Evolutionary conservation across 2,888 invertebrate genomes (phyloP), one percentile per base, ranked within the genome.

Genomic region (Meliscaeva auricollis): DNA sequence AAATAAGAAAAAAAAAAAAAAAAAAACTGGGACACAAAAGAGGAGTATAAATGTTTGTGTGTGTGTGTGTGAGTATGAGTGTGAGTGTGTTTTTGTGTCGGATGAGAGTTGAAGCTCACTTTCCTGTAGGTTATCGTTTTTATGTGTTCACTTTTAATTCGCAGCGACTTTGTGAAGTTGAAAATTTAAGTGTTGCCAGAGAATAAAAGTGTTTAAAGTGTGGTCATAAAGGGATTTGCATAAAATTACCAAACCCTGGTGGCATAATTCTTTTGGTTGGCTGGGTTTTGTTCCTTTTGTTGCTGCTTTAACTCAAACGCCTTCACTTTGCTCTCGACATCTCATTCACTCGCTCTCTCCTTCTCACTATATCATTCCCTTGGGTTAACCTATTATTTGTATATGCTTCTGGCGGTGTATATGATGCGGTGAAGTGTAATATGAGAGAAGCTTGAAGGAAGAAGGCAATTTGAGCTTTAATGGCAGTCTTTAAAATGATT

Each of bases 111-210:
- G 35, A 66, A 50, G 66, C 66, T 35, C n/a, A 17, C 50, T n/a
- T 32, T 48, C 32, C 54, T 68, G 80, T 60, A 60, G 68, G 82
- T 68, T 69, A 15, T 62, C 48, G 64, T 66, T 75, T 83, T 75
- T 75, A 50, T 74, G 41, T 80, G 70, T 70, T 80, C 75, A 44
- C 75, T 80, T 72, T 76, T 80, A 80, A 80, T 80, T 84, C 80
- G 52, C 66, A 68, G 80, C 60, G 84, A 80, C 80, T 75, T 84
- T 80, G 75, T 80, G 60, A 72, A 80, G 84, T 62, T 76, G 66
- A 84, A 79, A 72, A 80, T 80, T 80, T 75, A 84, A 84, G 80
- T 66, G 70, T 72, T 75, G 72, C 70, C 70, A 72, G 80, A 44
- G 74, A 41, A 79, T 75, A 70, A 84, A 66, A 84, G 70, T 70